These are phyloP conservation scores for Cynocephalus volans DNA, from an alignment of 2,113 vertebrate genomes.

Conservation along the genomic window DNA sequence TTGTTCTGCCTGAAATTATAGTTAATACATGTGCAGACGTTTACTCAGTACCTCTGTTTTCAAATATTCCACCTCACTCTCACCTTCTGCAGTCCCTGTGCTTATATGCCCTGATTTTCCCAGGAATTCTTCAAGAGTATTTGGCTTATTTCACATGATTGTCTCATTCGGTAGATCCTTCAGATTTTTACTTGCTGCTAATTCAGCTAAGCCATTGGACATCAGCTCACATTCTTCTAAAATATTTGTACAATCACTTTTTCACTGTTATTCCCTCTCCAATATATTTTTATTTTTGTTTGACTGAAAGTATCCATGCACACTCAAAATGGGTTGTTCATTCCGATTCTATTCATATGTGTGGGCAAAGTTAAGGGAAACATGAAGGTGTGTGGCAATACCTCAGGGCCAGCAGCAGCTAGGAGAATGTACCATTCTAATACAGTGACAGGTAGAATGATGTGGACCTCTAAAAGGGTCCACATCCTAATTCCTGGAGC, in stretches of 20 bases:
- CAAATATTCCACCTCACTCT: not conserved
- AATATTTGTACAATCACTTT: not conserved
- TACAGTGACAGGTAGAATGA: not conserved
- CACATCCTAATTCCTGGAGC: not conserved
- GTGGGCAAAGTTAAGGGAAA: not conserved
- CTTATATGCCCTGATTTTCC: not conserved
- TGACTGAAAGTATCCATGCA: not conserved
- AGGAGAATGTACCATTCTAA: not conserved
- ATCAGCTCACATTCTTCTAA: not conserved
- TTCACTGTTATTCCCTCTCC: not conserved
- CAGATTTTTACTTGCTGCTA: not conserved
- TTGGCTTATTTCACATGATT: not conserved
- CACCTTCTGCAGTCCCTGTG: accelerated
- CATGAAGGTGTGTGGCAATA: not conserved
- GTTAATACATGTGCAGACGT: not conserved
- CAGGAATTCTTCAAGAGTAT: not conserved
- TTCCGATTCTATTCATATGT: not conserved
- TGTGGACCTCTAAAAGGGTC: not conserved
- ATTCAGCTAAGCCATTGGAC: not conserved
- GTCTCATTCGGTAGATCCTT: not conserved
- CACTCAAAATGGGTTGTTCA: not conserved
- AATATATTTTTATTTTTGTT: not conserved
- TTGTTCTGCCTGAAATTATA: not conserved
- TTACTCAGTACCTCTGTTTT: not conserved
- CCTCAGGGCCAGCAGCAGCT: not conserved